Evolutionary conservation across 2,888 invertebrate genomes (phyloP), one percentile per base, ranked within the genome.

Genomic region (Pedicia rivosa): DNA sequence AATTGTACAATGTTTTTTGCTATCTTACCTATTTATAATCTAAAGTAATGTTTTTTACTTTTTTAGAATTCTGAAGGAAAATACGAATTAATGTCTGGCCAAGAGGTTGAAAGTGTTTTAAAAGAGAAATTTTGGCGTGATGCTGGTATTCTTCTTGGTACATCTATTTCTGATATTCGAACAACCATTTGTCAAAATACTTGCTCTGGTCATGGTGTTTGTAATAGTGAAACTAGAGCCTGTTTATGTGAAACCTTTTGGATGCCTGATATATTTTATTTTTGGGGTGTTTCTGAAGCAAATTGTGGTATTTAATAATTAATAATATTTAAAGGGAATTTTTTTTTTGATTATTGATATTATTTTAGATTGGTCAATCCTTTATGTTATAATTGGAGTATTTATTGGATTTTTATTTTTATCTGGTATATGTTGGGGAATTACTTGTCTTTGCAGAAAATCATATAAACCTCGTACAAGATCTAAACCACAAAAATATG

Each of bases 191-290:
- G 94, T 54, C 90, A 92, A 51, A 90, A 90, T 63, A 70, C 82
- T 58, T 94, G 94, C 63, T 91, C 91, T 26, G 81, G 80, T 31
- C 92, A 94, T 60, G 94, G 94, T 36, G 69, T 71, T 24, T 94
- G 94, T 63, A 79, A 88, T 57, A 78, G 79, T 52, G 73, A 78
- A 47, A 75, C 83, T 5, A 70, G 91, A 48, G 69, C 74, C 38
- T 94, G 92, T 53, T 70, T 82, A 49, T 94, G 92, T 60, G 88
- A 92, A 62, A 83, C 90, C 14, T 92, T 92, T 66, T 94, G 94
- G 94, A 92, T 92, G 88, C 81, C 87, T 62, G 82, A 86, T 55
- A 65, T 81, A 24, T 64, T 81, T 43, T 68, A 70, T 34, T 68
- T 70, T 40, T 67, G 72, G 54, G 67, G 72, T 42, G 68, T 72